Percentiles rank a stretch among this genome's conserved stretches.
phyloP scores from a whole-genome alignment of 2,888 invertebrate species.

The Meiosimyza platycephala region DNA sequence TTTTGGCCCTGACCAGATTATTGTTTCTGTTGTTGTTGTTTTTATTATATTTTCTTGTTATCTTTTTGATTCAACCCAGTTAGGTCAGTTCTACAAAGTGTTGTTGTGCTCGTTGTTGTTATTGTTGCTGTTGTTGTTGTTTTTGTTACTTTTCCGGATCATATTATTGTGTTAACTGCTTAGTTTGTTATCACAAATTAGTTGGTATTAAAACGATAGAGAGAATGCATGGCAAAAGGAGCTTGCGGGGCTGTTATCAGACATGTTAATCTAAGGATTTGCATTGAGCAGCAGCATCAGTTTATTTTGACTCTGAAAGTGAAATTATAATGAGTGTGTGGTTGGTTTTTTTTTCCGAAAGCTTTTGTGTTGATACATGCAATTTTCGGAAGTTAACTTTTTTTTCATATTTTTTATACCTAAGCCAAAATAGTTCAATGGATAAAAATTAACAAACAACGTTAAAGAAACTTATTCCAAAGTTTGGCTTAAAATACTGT shows the following conservation, averaged over 20 bases:
- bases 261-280: constrained; percentile 19
- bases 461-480: too few relatives aligned
- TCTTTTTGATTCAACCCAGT: background rate
- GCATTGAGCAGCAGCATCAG: constrained; percentile 1
- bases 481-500: too few relatives aligned
- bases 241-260: background rate
- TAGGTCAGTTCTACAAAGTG: background rate
- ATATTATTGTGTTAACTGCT: background rate
- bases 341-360: background rate
- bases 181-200: constrained; percentile 20
- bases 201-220: background rate
- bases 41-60: background rate
- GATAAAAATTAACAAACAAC: too few relatives aligned
- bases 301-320: constrained; percentile 1
- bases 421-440: too few relatives aligned
- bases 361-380: too few relatives aligned
- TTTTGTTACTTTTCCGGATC: background rate
- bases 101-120: background rate
- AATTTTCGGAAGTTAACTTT: too few relatives aligned
- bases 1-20: background rate
- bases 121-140: background rate
- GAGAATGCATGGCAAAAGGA: too few relatives aligned
- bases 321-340: background rate
- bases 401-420: too few relatives aligned
- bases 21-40: background rate